A percentile compares a stretch with the other conserved stretches of the same genome.
These are phyloP conservation scores for Aplodontia rufa DNA, from an alignment of 2,113 vertebrate genomes.

Conservation along the genomic window DNA sequence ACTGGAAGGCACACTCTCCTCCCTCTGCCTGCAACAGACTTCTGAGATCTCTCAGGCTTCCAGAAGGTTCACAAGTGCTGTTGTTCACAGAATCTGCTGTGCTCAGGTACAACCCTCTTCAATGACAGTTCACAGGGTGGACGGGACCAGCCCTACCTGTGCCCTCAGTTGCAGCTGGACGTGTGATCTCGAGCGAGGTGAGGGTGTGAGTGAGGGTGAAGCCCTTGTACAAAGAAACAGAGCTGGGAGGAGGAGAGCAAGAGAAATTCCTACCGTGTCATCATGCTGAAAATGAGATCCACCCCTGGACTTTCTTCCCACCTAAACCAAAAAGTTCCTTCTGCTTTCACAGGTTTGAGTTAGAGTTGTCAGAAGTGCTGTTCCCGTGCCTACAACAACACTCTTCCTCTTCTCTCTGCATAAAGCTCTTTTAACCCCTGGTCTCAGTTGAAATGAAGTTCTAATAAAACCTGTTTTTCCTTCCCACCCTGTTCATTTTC, in stretches of 20 bases:
- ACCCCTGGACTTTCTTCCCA: neutral
- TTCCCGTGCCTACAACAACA: neutral
- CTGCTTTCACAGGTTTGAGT: neutral
- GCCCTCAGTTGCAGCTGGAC: neutral
- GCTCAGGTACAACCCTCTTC: neutral
- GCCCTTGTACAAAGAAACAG: neutral
- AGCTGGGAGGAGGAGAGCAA: neutral
- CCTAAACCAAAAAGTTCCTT: neutral
- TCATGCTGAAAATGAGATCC: neutral
- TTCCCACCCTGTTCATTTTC: neutral
- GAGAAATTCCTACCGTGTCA: too few relatives aligned
- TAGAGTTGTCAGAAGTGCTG: neutral
- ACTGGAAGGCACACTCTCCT: neutral
- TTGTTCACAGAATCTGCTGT: neutral
- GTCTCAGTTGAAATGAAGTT: neutral
- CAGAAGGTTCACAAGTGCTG: neutral
- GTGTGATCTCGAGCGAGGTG: fast-evolving
- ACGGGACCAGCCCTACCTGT: neutral
- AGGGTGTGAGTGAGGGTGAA: neutral
- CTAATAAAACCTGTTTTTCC: neutral
- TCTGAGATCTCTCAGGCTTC: neutral
- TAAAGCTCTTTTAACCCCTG: neutral
- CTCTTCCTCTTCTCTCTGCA: neutral
- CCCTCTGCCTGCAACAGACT: neutral
- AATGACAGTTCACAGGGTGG: neutral